phyloP scores from a whole-genome alignment of 23 tunicate genomes.

The Styela clava region DNA sequence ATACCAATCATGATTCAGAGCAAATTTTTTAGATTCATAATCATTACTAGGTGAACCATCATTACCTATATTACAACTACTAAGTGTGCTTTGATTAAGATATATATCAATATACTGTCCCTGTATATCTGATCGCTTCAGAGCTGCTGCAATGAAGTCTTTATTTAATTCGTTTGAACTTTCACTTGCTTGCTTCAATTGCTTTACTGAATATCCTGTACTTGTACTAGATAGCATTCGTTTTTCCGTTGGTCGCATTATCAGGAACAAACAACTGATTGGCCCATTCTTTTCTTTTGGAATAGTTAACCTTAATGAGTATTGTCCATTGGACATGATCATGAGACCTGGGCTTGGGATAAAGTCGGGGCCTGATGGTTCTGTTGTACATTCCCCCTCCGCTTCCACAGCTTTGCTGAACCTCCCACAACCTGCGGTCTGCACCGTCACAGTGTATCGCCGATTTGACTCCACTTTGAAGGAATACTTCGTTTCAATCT shows the following conservation, averaged over 20 bases:
- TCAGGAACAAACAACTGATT: not conserved
- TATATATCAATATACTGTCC: not conserved
- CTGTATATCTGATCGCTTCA: not conserved
- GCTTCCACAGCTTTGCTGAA: not conserved
- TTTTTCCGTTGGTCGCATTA: not conserved
- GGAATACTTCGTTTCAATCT: not conserved
- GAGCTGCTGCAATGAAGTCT: not conserved
- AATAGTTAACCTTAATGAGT: not conserved
- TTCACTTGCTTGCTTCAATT: not conserved
- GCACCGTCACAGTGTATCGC: not conserved
- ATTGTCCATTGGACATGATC: not conserved
- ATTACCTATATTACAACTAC: not conserved
- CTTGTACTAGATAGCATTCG: not conserved
- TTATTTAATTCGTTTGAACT: not conserved
- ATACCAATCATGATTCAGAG: not conserved
- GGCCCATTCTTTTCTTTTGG: not conserved
- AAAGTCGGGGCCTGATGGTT: not conserved
- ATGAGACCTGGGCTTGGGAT: not conserved
- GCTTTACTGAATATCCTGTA: not conserved
- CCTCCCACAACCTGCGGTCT: not conserved
- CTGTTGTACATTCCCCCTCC: not conserved
- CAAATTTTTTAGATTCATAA: not conserved
- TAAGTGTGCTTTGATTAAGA: not conserved
- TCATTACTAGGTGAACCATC: not conserved
- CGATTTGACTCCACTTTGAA: not conserved